These are phyloP conservation scores for Pseudococcus longispinus DNA, from an alignment of 2,888 invertebrate species.

Conservation along the genomic window DNA sequence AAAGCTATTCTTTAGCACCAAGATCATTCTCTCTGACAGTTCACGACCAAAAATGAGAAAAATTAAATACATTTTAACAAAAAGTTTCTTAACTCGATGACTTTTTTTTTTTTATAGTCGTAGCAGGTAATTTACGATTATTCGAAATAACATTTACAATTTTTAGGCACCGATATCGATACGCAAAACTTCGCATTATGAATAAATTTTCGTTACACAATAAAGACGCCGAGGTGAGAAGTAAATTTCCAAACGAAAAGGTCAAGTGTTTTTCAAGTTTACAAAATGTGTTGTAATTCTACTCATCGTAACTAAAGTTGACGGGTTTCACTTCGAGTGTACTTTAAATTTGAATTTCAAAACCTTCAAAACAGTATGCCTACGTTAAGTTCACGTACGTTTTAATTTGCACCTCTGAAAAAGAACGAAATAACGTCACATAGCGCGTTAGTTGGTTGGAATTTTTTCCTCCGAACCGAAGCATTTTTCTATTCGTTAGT, in stretches of 20 bases:
- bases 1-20: too few species aligned
- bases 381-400: background rate
- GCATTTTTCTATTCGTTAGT: background rate
- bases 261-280: conserved; percentile 17
- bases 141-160: background rate
- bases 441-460: too few species aligned
- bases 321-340: background rate
- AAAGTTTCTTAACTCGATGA: too few species aligned
- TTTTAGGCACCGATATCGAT: background rate
- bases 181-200: background rate
- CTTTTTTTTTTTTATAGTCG: too few species aligned
- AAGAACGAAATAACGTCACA: background rate
- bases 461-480: background rate
- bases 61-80: too few species aligned
- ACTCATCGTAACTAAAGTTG: conserved; percentile 3
- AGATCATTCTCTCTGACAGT: too few species aligned
- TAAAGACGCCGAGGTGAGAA: background rate
- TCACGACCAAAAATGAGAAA: too few species aligned
- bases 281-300: conserved; percentile 15
- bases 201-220: background rate
- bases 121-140: too few species aligned
- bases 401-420: background rate
- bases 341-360: conserved; percentile 27
- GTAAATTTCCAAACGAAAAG: background rate
- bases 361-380: background rate